Evolutionary conservation across 2,888 invertebrate species (phyloP), one percentile per base, ranked within the genome.

Genomic region (Morpho achilles): DNA sequence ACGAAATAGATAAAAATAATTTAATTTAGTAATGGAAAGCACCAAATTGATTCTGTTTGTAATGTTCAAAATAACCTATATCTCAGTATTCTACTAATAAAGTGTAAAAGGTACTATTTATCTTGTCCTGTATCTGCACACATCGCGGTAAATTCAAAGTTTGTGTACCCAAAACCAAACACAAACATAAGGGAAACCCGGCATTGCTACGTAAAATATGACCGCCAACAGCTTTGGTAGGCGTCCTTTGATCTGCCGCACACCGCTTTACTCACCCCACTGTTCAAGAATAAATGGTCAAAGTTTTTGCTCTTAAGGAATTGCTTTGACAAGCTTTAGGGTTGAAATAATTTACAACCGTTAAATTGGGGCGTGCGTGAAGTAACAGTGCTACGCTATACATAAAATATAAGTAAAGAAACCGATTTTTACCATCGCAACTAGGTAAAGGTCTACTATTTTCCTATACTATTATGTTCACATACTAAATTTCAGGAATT

Each of bases 241-340:
- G 49, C 42, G 56, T 47, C 63, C 60, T 65, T 63, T 65, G 65
- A 65, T 63, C 54, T 61, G 46, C 50, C 58, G 52, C 50, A 53
- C 45, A 59, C 64, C 58, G 62, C 60, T 48, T 46, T 39, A 58
- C 53, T 58, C 50, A 44, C 59, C 58, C 53, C 57, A 48, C 58
- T 45, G 60, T 56, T 55, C 46, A 56, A 59, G 53, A 75, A 74
- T 76, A 79, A 80, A 79, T 79, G 67, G 73, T 74, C 69, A 70
- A 79, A 81, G 73, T 79, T 80, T 76, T 70, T 69, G 67, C 69
- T 68, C 63, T 65, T 66, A 66, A 68, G 69, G 68, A 70, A 76
- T 77, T 72, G 73, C 78, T 78, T 79, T 73, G 72, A 72, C 69
- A 69, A 71, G 66, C 67, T 69, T 69, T 46, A 61, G 58, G 46